phyloP scores from a whole-genome alignment of 1,140 invertebrate species.

The Drosophila parvula region DNA sequence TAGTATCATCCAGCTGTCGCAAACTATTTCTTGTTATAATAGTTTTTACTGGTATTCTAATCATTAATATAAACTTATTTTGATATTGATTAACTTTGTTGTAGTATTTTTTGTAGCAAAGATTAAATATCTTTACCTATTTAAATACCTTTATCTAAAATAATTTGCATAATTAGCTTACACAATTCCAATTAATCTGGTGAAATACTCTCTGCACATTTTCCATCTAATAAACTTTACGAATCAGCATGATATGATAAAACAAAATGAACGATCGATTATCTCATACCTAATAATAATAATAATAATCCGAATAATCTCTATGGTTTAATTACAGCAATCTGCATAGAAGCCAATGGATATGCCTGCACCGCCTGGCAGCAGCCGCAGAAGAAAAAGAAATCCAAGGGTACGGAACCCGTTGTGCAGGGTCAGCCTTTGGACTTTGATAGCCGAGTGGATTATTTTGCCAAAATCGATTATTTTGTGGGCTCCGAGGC shows the following conservation, averaged over 20 bases:
- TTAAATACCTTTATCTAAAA: background rate
- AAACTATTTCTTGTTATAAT: background rate
- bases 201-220: background rate
- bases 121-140: too few species aligned
- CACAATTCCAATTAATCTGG: background rate
- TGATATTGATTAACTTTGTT: too few species aligned
- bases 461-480: conserved; percentile 75
- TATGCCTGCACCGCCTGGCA: conserved; percentile 65
- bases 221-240: background rate
- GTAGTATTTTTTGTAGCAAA: too few species aligned
- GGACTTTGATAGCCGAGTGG: conserved; percentile 59
- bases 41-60: background rate
- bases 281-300: background rate
- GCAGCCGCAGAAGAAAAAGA: conserved; percentile 42
- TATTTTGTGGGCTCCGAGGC: conserved; percentile 78
- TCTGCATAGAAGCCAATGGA: conserved; percentile 66
- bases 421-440: conserved; percentile 21
- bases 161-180: background rate
- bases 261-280: background rate
- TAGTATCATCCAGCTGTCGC: background rate
- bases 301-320: background rate
- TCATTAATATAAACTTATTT: too few species aligned
- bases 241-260: background rate
- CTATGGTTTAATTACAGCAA: conserved; percentile 32
- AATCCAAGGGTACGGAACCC: conserved; percentile 25